Evolutionary conservation across 2,888 invertebrate species (phyloP).

Genomic region (Protophormia terraenovae): DNA sequence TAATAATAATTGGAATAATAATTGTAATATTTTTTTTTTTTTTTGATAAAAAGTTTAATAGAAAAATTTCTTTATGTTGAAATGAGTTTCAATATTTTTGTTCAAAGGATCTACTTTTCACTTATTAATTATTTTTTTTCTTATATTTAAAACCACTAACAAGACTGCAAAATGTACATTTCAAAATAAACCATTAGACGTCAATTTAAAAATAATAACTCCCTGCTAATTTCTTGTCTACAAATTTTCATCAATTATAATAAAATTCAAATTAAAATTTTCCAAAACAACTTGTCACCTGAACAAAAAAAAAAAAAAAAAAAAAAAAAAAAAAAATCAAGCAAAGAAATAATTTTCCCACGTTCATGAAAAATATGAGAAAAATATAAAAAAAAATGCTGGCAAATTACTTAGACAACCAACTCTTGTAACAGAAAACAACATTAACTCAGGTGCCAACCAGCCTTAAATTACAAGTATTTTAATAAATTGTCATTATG

Average conservation of each 20-base stretch:
- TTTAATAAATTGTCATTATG: slow-evolving; percentile 68
- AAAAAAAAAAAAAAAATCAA: background rate
- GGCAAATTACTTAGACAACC: slow-evolving; percentile 64
- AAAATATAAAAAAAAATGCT: slow-evolving; percentile 49
- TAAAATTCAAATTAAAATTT: slow-evolving; percentile 50
- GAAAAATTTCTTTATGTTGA: no score
- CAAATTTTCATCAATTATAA: slow-evolving; percentile 12
- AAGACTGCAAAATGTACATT: background rate
- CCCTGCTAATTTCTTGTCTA: slow-evolving; percentile 1
- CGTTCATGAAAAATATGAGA: slow-evolving; percentile 60
- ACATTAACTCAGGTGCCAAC: slow-evolving; percentile 67
- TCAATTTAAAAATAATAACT: slow-evolving; percentile 5
- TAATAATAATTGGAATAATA: no score
- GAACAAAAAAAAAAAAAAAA: background rate
- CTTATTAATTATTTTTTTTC: no score
- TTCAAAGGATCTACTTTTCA: no score
- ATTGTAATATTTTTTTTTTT: no score
- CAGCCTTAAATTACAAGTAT: slow-evolving; percentile 68
- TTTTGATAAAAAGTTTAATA: no score
- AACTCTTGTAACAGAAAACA: slow-evolving; percentile 38
- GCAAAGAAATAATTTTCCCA: slow-evolving; percentile 58
- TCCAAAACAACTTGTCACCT: slow-evolving; percentile 40
- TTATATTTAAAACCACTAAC: background rate
- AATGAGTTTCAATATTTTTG: no score
- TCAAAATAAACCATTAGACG: background rate